These are phyloP conservation scores for Sebastes elongatus DNA, from an alignment of 2,797 vertebrate species.

Conservation along the genomic window DNA sequence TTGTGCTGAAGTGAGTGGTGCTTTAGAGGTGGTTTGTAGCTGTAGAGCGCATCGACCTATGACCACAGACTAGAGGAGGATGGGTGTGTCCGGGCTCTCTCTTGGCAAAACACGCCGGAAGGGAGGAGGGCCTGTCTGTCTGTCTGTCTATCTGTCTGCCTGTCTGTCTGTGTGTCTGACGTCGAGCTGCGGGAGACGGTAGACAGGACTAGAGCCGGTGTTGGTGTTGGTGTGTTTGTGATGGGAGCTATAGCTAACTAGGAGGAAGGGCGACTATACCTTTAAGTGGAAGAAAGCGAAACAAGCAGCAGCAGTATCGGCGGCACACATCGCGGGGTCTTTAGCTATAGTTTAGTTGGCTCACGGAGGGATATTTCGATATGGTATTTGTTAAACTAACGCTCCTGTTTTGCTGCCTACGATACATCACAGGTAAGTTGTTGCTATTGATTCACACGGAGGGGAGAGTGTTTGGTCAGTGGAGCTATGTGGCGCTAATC, in stretches of 20 bases:
- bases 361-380: conserved; percentile 56
- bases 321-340: conserved; percentile 25
- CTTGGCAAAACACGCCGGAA: conserved; percentile 41
- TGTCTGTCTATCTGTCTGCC: neutral
- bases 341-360: conserved; percentile 1
- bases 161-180: conserved; percentile 42
- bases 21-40: neutral
- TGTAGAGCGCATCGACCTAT: neutral
- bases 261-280: conserved; percentile 63
- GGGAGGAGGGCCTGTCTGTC: conserved; percentile 41
- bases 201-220: conserved; percentile 13
- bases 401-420: conserved; percentile 70
- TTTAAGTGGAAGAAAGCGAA: conserved; percentile 71
- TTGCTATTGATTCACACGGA: neutral
- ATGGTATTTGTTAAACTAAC: conserved; percentile 73
- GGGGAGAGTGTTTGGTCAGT: conserved; percentile 48
- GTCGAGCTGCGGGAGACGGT: conserved; percentile 36
- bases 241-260: conserved; percentile 47
- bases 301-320: conserved; percentile 30
- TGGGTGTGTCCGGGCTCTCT: conserved; percentile 44
- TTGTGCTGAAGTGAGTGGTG: neutral
- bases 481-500: conserved; percentile 53
- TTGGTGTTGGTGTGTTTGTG: conserved; percentile 3
- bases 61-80: neutral
- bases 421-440: conserved; percentile 75